Evolutionary conservation across 1,140 invertebrate genomes (phyloP).

Genomic region (Zaprionus taronus): DNA sequence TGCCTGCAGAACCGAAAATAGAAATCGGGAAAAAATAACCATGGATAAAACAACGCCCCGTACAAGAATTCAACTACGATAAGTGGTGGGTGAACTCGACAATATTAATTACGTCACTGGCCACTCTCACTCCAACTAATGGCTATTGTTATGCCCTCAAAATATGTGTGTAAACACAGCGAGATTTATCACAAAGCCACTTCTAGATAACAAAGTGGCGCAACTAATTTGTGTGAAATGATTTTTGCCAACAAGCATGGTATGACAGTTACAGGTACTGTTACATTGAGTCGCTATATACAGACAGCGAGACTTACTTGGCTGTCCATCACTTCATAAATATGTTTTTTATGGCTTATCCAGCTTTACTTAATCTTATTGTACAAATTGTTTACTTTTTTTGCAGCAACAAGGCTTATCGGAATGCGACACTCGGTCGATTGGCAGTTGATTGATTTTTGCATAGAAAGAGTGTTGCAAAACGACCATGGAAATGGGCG

Average conservation of each 20-base stretch:
- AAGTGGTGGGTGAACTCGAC: constrained; percentile 18
- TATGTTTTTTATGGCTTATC: constrained; percentile 44
- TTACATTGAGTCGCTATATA: background rate
- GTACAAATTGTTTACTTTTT: constrained; percentile 56
- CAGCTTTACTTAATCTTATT: constrained; percentile 46
- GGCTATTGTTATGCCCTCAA: constrained; percentile 46
- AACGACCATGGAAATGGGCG: background rate
- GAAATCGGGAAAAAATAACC: background rate
- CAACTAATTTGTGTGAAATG: constrained; percentile 63
- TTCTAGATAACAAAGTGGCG: constrained; percentile 57
- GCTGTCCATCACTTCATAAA: constrained; percentile 70
- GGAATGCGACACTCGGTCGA: constrained; percentile 6
- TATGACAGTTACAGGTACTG: background rate
- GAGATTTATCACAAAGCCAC: constrained; percentile 68
- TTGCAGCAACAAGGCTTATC: constrained; percentile 26
- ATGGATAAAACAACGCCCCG: constrained; percentile 36
- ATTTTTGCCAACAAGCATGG: constrained; percentile 28
- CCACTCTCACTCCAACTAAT: constrained; percentile 24
- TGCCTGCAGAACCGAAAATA: constrained; percentile 55
- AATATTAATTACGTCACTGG: constrained; percentile 62
- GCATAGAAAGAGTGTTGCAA: constrained; percentile 10
- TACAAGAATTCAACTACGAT: constrained; percentile 17
- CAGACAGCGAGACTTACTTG: constrained; percentile 52
- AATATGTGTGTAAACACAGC: constrained; percentile 39
- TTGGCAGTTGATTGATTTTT: background rate